Evolutionary conservation across 2,888 invertebrate genomes (phyloP).

Genomic region (Corbicula japonica): DNA sequence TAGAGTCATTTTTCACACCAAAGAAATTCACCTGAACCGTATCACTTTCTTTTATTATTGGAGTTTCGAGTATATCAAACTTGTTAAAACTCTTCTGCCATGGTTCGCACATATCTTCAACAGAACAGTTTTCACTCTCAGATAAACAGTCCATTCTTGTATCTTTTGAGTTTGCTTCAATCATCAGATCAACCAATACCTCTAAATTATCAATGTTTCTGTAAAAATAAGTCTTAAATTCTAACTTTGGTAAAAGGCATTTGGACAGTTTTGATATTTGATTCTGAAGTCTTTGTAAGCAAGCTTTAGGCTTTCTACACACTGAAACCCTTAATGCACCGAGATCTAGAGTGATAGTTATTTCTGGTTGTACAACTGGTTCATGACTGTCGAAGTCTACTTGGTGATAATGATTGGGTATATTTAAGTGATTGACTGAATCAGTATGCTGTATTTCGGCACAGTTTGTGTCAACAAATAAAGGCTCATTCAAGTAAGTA

Average conservation of each 20-base stretch:
- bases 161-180: conserved; percentile 35
- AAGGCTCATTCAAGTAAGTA: too few relatives aligned
- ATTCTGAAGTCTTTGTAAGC: conserved; percentile 54
- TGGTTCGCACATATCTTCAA: background rate
- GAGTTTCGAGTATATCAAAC: conserved; percentile 11
- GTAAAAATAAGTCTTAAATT: conserved; percentile 52
- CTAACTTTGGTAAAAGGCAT: conserved; percentile 55
- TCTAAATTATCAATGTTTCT: conserved; percentile 61
- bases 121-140: background rate
- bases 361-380: conserved; percentile 26
- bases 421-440: background rate
- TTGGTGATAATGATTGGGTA: background rate
- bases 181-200: conserved; percentile 62
- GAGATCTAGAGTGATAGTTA: conserved; percentile 62
- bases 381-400: background rate
- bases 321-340: conserved; percentile 58
- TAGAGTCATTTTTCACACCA: background rate
- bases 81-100: conserved; percentile 3
- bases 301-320: conserved; percentile 64
- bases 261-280: conserved; percentile 51
- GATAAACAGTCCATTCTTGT: background rate
- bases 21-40: conserved; percentile 32
- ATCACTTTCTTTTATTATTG: conserved; percentile 25
- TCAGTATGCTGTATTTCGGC: too few relatives aligned
- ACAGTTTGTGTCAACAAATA: too few relatives aligned